Evolutionary conservation across 1,140 invertebrate species (phyloP), one percentile per base, ranked within the genome.

Genomic region (Pantala flavescens): DNA sequence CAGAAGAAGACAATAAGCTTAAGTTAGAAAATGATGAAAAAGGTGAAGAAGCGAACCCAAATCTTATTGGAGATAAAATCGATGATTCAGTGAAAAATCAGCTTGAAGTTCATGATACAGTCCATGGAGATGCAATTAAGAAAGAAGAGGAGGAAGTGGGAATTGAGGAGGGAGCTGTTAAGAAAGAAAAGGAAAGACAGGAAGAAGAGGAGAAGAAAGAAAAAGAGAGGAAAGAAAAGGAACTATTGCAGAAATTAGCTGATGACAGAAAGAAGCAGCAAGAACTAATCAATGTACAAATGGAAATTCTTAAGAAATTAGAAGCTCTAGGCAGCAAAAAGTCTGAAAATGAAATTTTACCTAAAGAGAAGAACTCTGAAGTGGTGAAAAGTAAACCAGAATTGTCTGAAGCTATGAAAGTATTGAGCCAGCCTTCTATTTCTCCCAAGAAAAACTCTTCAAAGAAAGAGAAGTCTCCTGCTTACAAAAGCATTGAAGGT

Each of bases 191-290:
- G 49, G 49, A 24, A 24, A n/a, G 36, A 16, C 12, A 3, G 49
- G 23, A 72, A 23, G 23, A 24, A 24, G 71, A 72, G 71, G 23
- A 24, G 36, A 72, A 24, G n/a, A 19, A n/a, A 14, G 71, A 24
- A 19, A 42, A 72, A 9, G 23, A 24, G 10, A 42, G 71, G 71
- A 42, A 19, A 19, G 71, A 72, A 23, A 42, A 24, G 23, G 36
- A 72, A 24, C 71, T 72, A 5, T 24, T 72, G 71, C 2, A 72
- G 71, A 72, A 72, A 24, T 19, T 72, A 24, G 71, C 71, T 16
- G 71, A 72, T 19, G 23, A 72, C 71, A 2, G 36, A 23, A 24
- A 72, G 71, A 72, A 72, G 71, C 71, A 72, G n/a, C 71, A 72
- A 16, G 23, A 72, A 16, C n/a, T 23, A 19, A 24, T 72, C 10